Conservation (phyloP, 64 coral and sea anemone species). For the Dendrophyllia cribrosa region DNA sequence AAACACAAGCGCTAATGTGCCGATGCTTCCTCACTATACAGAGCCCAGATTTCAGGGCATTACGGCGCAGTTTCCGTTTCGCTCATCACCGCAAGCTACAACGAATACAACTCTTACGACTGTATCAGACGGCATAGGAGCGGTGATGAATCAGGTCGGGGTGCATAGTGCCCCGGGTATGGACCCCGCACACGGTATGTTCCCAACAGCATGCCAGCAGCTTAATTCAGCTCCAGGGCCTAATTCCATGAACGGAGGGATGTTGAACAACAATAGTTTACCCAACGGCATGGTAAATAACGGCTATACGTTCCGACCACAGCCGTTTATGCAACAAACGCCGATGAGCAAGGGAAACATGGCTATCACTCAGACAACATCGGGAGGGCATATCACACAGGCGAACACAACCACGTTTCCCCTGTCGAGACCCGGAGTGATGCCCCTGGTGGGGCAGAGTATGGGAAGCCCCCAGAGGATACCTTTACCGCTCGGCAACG, state of each 20-base stretch:
- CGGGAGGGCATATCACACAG: constrained; percentile 53
- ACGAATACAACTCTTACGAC: constrained; percentile 75
- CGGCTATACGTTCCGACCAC: constrained; percentile 81
- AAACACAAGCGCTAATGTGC: constrained; percentile 76
- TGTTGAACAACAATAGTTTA: constrained; percentile 79
- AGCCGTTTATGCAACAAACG: constrained; percentile 83
- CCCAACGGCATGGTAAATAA: constrained; percentile 93
- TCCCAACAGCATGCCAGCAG: constrained; percentile 78
- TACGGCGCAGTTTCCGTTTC: constrained; percentile 76
- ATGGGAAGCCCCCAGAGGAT: constrained; percentile 81
- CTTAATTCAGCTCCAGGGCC: constrained; percentile 59
- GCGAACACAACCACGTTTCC: constrained; percentile 73
- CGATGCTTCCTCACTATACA: constrained; percentile 89
- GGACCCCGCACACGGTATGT: constrained; percentile 79
- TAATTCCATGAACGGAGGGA: constrained; percentile 81
- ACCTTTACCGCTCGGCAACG: constrained; percentile 58
- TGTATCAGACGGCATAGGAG: constrained; percentile 55
- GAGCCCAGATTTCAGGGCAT: constrained; percentile 88
- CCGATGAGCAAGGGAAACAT: constrained; percentile 89
- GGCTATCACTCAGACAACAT: constrained; percentile 74
- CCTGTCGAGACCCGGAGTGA: constrained; percentile 69
- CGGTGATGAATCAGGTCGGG: constrained; percentile 70
- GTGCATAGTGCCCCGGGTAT: constrained; percentile 58
- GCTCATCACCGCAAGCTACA: constrained; percentile 77
- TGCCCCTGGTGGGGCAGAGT: constrained; percentile 84